phyloP scores from a whole-genome alignment of 2,888 invertebrate genomes.

The Drosophila neotestacea region DNA sequence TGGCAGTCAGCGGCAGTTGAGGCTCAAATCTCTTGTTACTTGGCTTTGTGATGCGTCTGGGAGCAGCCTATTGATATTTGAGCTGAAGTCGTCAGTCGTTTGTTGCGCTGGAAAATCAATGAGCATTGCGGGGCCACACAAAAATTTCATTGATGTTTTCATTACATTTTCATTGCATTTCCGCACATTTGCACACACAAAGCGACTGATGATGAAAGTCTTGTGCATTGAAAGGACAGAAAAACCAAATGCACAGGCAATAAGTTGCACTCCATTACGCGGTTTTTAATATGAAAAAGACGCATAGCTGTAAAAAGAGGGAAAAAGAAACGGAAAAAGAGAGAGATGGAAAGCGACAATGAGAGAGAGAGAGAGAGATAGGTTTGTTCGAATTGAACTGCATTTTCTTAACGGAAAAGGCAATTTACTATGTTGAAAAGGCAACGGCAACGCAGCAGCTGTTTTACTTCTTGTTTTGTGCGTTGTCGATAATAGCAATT shows the following conservation, averaged over 20 bases:
- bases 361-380: not conserved
- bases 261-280: slow-evolving; percentile 78
- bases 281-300: slow-evolving; percentile 65
- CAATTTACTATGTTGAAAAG: slow-evolving; percentile 62
- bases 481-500: slow-evolving; percentile 76
- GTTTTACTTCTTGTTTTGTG: slow-evolving; percentile 30
- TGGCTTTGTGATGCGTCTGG: slow-evolving; percentile 26
- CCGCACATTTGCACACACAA: slow-evolving; percentile 64
- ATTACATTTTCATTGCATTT: slow-evolving; percentile 70
- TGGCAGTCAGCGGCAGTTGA: slow-evolving; percentile 8
- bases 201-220: slow-evolving; percentile 33
- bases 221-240: slow-evolving; percentile 1
- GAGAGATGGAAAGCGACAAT: not conserved
- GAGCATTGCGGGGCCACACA: slow-evolving; percentile 20
- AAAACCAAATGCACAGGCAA: slow-evolving; percentile 62
- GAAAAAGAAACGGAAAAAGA: not conserved
- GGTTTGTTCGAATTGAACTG: slow-evolving; percentile 17
- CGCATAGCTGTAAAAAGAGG: not conserved
- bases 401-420: slow-evolving; percentile 52
- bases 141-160: slow-evolving; percentile 51
- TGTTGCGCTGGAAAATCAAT: slow-evolving; percentile 44
- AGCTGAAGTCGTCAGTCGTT: slow-evolving; percentile 27
- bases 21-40: slow-evolving; percentile 35
- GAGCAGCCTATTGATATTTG: slow-evolving; percentile 55
- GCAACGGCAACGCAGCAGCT: slow-evolving; percentile 31